Percentiles rank a stretch among this genome's conserved stretches.
These are phyloP conservation scores for Synergus itoensis DNA, from an alignment of 2,888 invertebrate species.

Conservation along the genomic window DNA sequence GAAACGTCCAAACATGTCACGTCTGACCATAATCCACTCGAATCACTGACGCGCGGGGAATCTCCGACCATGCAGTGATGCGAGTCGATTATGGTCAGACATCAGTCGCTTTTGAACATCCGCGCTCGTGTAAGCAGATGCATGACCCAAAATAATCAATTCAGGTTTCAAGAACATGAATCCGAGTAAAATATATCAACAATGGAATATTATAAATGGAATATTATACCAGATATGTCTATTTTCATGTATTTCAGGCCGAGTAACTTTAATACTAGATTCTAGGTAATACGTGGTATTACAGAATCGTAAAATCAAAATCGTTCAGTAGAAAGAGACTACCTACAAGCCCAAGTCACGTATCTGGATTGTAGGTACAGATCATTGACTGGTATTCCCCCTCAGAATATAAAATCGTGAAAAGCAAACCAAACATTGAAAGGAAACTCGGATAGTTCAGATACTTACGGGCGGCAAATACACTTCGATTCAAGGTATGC, in stretches of 20 bases:
- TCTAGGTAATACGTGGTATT: background rate
- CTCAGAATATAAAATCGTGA: constrained; percentile 31
- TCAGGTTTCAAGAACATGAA: background rate
- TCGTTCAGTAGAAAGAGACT: constrained; percentile 13
- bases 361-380: constrained; percentile 35
- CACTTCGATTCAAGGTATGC: background rate
- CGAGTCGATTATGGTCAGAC: background rate
- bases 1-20: no score
- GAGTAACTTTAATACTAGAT: background rate
- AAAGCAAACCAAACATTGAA: constrained; percentile 16
- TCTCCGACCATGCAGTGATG: no score
- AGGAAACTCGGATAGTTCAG: background rate
- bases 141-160: background rate
- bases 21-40: no score
- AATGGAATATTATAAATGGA: no score
- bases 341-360: constrained; percentile 32
- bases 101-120: background rate
- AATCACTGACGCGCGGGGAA: no score
- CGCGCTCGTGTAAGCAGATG: background rate
- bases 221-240: no score
- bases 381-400: constrained; percentile 34
- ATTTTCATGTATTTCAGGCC: no score
- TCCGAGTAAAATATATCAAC: no score
- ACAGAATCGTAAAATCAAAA: constrained; percentile 17
- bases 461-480: constrained; percentile 3